Evolutionary conservation across 2,797 vertebrate species (phyloP).

Genomic region (Smutsia gigantea): DNA sequence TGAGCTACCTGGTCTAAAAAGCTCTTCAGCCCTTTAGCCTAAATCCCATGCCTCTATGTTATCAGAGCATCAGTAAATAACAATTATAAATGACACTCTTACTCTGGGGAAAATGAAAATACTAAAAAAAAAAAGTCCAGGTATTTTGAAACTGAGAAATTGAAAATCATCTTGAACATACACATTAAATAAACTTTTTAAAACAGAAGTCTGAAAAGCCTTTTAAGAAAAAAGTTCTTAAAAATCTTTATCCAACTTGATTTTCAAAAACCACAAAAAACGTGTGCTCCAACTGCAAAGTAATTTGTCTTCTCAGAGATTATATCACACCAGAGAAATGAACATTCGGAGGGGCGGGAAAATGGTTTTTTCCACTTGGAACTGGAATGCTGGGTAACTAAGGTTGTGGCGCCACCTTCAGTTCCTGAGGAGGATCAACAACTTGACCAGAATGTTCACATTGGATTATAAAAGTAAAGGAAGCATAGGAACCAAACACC

Average conservation of each 20-base stretch:
- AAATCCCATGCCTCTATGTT: background rate
- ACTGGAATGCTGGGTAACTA: background rate
- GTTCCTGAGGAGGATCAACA: background rate
- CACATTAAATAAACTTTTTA: constrained; percentile 4
- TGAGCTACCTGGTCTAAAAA: background rate
- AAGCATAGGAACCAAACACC: background rate
- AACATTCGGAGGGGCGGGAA: background rate
- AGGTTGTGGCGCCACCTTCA: constrained; percentile 28
- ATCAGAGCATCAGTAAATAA: background rate
- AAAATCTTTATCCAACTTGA: background rate
- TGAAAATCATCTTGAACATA: constrained; percentile 7
- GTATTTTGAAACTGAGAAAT: background rate
- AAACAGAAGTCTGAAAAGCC: background rate
- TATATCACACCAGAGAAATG: background rate
- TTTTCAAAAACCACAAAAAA: background rate
- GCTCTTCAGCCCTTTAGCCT: background rate
- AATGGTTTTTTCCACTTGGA: background rate
- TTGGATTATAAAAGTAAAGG: background rate
- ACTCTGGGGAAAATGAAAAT: background rate
- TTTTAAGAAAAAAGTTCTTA: background rate
- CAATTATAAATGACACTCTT: background rate
- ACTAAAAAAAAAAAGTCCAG: background rate
- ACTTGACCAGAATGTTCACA: background rate
- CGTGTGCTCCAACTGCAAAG: background rate
- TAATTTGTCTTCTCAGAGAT: background rate